Conservation (phyloP, 2,888 invertebrate species). For the Malachius bipustulatus region DNA sequence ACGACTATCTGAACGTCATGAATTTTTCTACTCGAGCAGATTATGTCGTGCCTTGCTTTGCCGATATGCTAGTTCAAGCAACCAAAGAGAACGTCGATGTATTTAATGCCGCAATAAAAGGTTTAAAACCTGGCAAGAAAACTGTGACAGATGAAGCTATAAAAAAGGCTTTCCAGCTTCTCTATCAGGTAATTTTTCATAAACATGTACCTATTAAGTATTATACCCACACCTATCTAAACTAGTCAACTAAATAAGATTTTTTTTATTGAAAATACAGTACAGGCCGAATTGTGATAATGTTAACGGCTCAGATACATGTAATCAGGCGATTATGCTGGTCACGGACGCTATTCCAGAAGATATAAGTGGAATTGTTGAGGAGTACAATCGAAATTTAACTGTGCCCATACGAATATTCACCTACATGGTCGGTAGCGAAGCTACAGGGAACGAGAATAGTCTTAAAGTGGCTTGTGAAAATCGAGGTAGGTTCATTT, state of each 20-base stretch:
- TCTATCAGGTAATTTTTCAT: slow-evolving; percentile 51
- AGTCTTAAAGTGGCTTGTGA: slow-evolving; percentile 91
- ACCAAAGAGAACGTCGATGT: slow-evolving; percentile 72
- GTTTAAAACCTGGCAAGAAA: slow-evolving; percentile 59
- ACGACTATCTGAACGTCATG: slow-evolving; percentile 93
- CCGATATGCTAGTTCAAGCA: slow-evolving; percentile 73
- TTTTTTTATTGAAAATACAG: too few relatives aligned
- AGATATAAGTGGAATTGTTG: slow-evolving; percentile 75
- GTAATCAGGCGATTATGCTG: slow-evolving; percentile 94
- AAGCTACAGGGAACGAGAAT: slow-evolving; percentile 80
- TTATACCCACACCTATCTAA: too few relatives aligned
- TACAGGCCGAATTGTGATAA: too few relatives aligned
- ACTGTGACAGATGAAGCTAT: slow-evolving; percentile 80
- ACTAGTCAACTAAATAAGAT: too few relatives aligned
- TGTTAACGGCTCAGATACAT: too few relatives aligned
- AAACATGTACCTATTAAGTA: slow-evolving; percentile 5
- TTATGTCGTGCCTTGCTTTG: slow-evolving; percentile 76
- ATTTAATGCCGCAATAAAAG: slow-evolving; percentile 57
- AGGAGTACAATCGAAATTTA: slow-evolving; percentile 64
- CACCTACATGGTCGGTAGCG: slow-evolving; percentile 89
- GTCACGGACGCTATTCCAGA: slow-evolving; percentile 91
- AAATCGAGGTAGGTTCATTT: slow-evolving; percentile 79
- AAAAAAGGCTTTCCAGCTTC: slow-evolving; percentile 67
- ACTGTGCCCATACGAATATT: slow-evolving; percentile 83
- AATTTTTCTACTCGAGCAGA: slow-evolving; percentile 58